Base-by-base conservation (phyloP, 2,888 invertebrate genomes). In the Thyatira batis region DNA sequence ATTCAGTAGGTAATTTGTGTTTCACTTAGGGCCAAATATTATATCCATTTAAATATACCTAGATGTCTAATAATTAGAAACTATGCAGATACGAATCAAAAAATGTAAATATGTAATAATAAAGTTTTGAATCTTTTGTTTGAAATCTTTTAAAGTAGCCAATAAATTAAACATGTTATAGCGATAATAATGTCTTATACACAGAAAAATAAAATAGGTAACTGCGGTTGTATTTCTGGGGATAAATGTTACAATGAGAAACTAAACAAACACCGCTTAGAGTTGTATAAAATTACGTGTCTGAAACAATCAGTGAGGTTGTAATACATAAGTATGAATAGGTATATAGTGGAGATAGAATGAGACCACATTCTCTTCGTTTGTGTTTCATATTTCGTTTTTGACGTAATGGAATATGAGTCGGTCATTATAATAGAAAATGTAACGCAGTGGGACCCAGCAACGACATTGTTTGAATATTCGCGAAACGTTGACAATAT, bases 351-450 rank as follows among this genome's bases (percentile, higher is more conserved):
- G 2, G 13, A 39, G 39, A 69, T 58, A 65, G 65, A 71, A 71
- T 69, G 69, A 71, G 67, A 66, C 55, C 58, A 64, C 60, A 64
- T 63, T 65, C 65, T 64, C 65, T 63, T 58, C 67, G 71, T 66
- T 39, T 39, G 17, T 73, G 70, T 73, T 72, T 67, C 65, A 65
- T 53, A 55, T 64, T 58, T 56, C 63, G 63, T 66, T 60, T 67
- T 59, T 63, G 65, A 62, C 58, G 53, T 58, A 62, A 54, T 57
- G 57, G 57, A 57, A 67, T 65, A 75, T 68, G 65, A 67, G 63
- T 67, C 58, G 62, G 65, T 70, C 64, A 67, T 58, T 60, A 55
- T 53, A 49, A 51, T 44, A 53, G 51, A 53, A 53, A 56, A 52
- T 49, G 55, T 54, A 50, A 58, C 39, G 3, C 46, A 17, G 9